phyloP scores from a whole-genome alignment of 2,888 invertebrate genomes.

The Rhimphoctona megacephalus region DNA sequence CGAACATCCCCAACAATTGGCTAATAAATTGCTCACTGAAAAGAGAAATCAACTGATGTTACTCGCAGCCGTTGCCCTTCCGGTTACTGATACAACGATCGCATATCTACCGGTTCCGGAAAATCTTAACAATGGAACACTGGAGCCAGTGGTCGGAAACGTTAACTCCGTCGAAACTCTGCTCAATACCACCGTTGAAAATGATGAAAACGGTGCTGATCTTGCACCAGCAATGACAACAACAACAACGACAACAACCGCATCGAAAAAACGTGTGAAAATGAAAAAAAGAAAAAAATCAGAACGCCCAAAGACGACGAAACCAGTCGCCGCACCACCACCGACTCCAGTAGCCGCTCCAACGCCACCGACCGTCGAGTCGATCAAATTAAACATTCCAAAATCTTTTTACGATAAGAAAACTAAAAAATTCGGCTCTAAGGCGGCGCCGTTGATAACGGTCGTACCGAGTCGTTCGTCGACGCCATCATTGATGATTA shows the following conservation, averaged over 20 bases:
- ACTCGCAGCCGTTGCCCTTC: conserved; percentile 88
- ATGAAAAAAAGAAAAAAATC: conserved; percentile 69
- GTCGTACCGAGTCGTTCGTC: conserved; percentile 72
- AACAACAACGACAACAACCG: not conserved
- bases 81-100: conserved; percentile 70
- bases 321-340: not conserved
- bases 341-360: conserved; percentile 75
- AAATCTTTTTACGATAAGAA: conserved; percentile 83
- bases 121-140: conserved; percentile 80
- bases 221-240: not conserved
- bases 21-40: conserved; percentile 90
- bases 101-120: conserved; percentile 58
- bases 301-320: conserved; percentile 77
- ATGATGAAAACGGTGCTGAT: not conserved
- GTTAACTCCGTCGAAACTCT: conserved; percentile 34
- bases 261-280: conserved; percentile 64
- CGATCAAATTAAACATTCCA: conserved; percentile 88
- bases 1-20: conserved; percentile 91
- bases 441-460: conserved; percentile 70
- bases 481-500: conserved; percentile 71
- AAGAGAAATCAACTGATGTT: conserved; percentile 89
- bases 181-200: conserved; percentile 22
- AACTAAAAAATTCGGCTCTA: conserved; percentile 67
- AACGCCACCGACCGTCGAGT: conserved; percentile 84
- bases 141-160: conserved; percentile 43